Conservation (phyloP, 2,797 vertebrate genomes). For the Lophura swinhoii region DNA sequence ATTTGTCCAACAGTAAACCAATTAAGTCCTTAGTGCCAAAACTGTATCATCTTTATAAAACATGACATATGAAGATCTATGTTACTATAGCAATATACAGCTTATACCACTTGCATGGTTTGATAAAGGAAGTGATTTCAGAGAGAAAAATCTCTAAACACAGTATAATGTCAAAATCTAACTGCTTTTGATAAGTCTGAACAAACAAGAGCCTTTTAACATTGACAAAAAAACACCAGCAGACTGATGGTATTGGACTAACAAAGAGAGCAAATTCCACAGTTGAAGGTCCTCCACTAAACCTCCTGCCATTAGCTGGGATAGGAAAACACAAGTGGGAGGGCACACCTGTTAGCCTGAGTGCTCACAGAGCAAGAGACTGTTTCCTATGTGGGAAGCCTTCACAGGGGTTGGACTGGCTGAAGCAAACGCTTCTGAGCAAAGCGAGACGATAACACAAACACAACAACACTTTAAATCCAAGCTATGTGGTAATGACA, state of each 20-base stretch:
- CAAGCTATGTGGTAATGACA: not conserved
- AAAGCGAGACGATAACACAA: not conserved
- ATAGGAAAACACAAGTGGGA: not conserved
- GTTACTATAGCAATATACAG: not conserved
- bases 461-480: not conserved
- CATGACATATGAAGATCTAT: not conserved
- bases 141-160: not conserved
- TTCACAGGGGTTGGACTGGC: not conserved
- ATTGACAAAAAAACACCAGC: not conserved
- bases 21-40: rapidly evolving
- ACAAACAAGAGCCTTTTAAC: not conserved
- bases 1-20: not conserved
- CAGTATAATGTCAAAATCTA: not conserved
- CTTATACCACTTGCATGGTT: not conserved
- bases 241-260: rapidly evolving
- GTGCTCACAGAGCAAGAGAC: not conserved
- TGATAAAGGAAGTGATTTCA: not conserved
- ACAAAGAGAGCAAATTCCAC: not conserved
- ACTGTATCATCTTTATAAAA: not conserved
- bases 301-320: not conserved
- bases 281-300: not conserved
- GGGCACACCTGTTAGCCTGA: not conserved
- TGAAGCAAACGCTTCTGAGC: not conserved
- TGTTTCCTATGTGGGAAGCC: not conserved
- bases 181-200: not conserved